These are phyloP conservation scores for Ceramica pisi DNA, from an alignment of 2,888 invertebrate species.

Conservation along the genomic window DNA sequence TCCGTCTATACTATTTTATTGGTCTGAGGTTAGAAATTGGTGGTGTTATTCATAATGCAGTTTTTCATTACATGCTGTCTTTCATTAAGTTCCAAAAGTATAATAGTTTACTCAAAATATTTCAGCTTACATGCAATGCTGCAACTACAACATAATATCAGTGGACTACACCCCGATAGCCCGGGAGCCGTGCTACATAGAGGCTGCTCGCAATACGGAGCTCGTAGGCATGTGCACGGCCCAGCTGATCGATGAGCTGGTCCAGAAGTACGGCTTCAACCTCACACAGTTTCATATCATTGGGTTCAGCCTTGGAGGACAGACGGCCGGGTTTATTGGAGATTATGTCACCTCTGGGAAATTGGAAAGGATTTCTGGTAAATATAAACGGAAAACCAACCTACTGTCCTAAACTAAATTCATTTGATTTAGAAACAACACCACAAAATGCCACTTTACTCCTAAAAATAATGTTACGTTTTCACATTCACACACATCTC, in stretches of 20 bases:
- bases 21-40: too few relatives aligned
- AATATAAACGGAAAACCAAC: slow-evolving; percentile 3
- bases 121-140: slow-evolving; percentile 89
- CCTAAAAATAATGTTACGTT: too few relatives aligned
- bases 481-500: too few relatives aligned
- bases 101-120: slow-evolving; percentile 32
- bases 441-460: too few relatives aligned
- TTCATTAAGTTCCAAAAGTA: too few relatives aligned
- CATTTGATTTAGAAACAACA: too few relatives aligned
- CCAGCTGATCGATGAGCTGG: slow-evolving; percentile 89
- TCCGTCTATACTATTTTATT: too few relatives aligned
- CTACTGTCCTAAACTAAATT: too few relatives aligned
- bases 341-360: slow-evolving; percentile 84
- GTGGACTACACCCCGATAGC: slow-evolving; percentile 92
- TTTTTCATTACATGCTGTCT: too few relatives aligned
- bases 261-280: slow-evolving; percentile 80
- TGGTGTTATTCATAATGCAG: too few relatives aligned
- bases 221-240: slow-evolving; percentile 91
- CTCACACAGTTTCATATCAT: slow-evolving; percentile 90
- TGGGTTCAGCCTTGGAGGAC: slow-evolving; percentile 93
- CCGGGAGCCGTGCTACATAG: slow-evolving; percentile 90
- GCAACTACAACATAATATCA: slow-evolving; percentile 91
- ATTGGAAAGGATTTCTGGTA: slow-evolving; percentile 91
- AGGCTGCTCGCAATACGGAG: slow-evolving; percentile 90
- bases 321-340: slow-evolving; percentile 89